Evolutionary conservation across 2,113 vertebrate genomes (phyloP).

Genomic region (Coturnix japonica): DNA sequence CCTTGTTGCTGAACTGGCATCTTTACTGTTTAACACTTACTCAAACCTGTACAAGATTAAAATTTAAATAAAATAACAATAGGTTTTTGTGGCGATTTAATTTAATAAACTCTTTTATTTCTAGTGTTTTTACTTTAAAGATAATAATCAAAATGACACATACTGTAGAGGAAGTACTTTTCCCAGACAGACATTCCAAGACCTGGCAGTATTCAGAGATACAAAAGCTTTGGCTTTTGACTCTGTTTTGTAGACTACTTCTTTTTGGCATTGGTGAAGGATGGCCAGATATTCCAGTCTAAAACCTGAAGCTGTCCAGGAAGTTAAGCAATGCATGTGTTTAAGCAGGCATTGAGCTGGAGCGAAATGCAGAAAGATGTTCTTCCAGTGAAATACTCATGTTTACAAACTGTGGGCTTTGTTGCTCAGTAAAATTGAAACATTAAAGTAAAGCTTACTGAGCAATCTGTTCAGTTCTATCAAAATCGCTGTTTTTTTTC

Average conservation of each 20-base stretch:
- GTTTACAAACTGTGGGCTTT: not conserved
- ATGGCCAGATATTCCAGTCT: not conserved
- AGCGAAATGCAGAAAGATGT: not conserved
- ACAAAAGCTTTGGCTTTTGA: not conserved
- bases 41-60: slow-evolving; percentile 1
- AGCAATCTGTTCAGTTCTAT: not conserved
- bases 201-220: not conserved
- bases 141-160: not conserved
- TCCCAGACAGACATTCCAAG: not conserved
- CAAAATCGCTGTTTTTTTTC: not conserved
- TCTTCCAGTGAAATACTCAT: not conserved
- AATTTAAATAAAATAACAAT: not conserved
- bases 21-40: not conserved
- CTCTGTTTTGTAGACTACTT: not conserved
- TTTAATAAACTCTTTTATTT: not conserved
- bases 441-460: not conserved
- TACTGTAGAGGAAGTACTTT: not conserved
- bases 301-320: not conserved
- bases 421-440: not conserved
- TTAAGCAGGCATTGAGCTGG: not conserved
- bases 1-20: slow-evolving; percentile 44
- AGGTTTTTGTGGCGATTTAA: not conserved
- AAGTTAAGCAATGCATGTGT: accelerated
- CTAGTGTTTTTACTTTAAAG: not conserved
- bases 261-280: not conserved